Base-by-base conservation (phyloP, 1,140 invertebrate genomes). In the Orchestia grillus region DNA sequence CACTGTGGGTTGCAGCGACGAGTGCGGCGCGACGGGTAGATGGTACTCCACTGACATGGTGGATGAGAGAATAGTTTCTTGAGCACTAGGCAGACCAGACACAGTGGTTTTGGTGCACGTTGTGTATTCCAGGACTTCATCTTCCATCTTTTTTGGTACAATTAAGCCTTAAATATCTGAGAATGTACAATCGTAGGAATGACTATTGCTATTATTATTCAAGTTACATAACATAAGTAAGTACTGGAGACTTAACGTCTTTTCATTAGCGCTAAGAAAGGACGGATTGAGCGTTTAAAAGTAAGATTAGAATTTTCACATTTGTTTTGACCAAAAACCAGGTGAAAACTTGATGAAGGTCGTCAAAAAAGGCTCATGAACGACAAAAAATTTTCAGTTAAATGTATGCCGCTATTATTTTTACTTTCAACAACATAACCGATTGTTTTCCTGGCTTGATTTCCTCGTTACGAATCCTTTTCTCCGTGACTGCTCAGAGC, bases 41-140 rank as follows among this genome's bases (percentile, higher is more conserved):
- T 94, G 43, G 44, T 94, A 94, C 36, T 94, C 44, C 36, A 94
- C 92, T 45, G 92, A 94, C 92, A 94, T 94, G 92, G 92, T 94
- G 44, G 92, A 45, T 11, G 92, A 44, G 6, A 94, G 43, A 16
- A 94, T 19, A 94, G 92, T 40, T 47, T 94, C 92, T 28, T 94
- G 88, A 42, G 43, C 88, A 44, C 88, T 90, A 42, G n/a, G 41
- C 43, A 90, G 88, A 42, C 88, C 88, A 94, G 44, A 94, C 92
- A 45, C 92, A 6, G 92, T 94, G 44, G 88, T 90, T 90, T 44
- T 44, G 92, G 92, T 45, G 92, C 41, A 45, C 36, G 92, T 45
- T n/a, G 92, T 23, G 44, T 94, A 94, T 44, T 94, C 92, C 36
- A 94, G 36, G 43, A 94, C 40, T 11, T 94, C 44, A 40, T 94